Evolutionary conservation across 2,888 invertebrate genomes (phyloP).

Genomic region (Melitaea athalia): DNA sequence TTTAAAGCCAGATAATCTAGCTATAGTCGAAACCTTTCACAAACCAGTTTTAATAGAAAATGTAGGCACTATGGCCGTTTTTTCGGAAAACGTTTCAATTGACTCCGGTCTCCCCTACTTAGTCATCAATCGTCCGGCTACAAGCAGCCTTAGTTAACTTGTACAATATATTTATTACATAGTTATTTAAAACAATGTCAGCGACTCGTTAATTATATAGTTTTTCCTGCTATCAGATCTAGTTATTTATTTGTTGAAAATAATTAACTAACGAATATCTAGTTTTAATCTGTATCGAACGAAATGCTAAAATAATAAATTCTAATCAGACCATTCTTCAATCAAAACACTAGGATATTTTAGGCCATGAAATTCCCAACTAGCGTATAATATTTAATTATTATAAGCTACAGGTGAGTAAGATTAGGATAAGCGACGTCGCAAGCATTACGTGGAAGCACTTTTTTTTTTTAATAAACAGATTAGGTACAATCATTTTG

Average conservation of each 20-base stretch:
- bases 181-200: slow-evolving; percentile 12
- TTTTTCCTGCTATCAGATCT: slow-evolving; percentile 22
- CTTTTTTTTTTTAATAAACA: slow-evolving; percentile 27
- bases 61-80: too few species aligned
- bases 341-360: slow-evolving; percentile 9
- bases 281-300: neutral
- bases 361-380: slow-evolving; percentile 24
- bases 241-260: neutral
- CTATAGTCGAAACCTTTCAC: too few species aligned
- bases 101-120: too few species aligned
- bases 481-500: neutral
- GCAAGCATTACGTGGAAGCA: slow-evolving; percentile 42
- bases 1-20: too few species aligned
- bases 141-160: slow-evolving; percentile 25
- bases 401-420: neutral
- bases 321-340: neutral
- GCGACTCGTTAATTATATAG: slow-evolving; percentile 5
- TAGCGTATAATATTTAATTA: neutral
- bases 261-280: slow-evolving; percentile 1
- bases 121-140: slow-evolving; percentile 20
- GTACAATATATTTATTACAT: slow-evolving; percentile 16
- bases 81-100: too few species aligned
- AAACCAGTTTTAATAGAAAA: too few species aligned
- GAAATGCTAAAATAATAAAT: neutral
- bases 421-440: slow-evolving; percentile 21